Base-by-base conservation (phyloP, 2,888 invertebrate genomes). In the Alloplasta piceator region DNA sequence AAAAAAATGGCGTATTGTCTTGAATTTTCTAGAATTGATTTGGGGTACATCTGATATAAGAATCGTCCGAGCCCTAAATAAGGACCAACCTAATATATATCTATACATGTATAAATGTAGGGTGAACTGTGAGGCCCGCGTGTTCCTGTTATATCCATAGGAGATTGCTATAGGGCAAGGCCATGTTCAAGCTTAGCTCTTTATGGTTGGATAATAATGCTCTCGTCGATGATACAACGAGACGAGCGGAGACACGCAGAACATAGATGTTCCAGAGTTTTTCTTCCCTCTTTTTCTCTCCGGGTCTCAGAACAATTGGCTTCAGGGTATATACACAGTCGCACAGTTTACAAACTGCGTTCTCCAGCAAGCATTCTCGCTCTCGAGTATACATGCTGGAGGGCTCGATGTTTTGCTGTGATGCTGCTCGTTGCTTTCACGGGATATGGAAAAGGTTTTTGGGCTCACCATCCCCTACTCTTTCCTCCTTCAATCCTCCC, bases 241-340 rank as follows among this genome's bases (percentile, higher is more conserved):
- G 66, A 67, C 58, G 5, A 80, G 83, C 81, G 72, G 85, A 85
- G 82, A 85, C 26, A 71, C n/a, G n/a, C 76, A 78, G 70, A 68
- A 73, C 70, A 60, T 68, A 52, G 56, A 64, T 68, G 61, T 72
- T 61, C 56, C 38, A 50, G 50, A 9, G 9, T 12, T 78, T 74
- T 52, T 16, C 26, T n/a, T 58, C 26, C 73, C 71, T 71, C 56
- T 55, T 48, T 60, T 41, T 63, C 52, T 71, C 36, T 43, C 50
- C 60, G 26, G 60, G 9, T 60, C 71, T 56, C 75, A 58, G 61
- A 67, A 63, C 78, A 75, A 78, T 80, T 80, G 77, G 74, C 78
- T 78, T 70, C 78, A 67, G 64, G 72, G 76, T 74, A 70, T 74
- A 70, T 78, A 56, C 64, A 70, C 74, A 55, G 74, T 73, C 46